phyloP scores from a whole-genome alignment of 2,113 vertebrate genomes.

The Aplodontia rufa region DNA sequence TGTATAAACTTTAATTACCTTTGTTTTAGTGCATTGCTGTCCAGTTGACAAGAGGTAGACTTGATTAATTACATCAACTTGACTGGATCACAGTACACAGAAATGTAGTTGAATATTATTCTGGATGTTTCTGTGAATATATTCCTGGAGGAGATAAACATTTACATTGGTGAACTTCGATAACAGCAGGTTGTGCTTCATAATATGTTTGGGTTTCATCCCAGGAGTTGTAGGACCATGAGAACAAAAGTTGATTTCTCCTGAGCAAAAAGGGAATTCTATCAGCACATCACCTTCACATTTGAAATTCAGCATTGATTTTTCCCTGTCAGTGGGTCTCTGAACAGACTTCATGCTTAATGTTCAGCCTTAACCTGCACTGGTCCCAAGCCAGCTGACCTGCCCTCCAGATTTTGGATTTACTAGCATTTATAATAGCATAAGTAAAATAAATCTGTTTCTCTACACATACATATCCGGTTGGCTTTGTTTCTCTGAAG shows the following conservation, averaged over 20 bases:
- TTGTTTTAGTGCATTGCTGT: background rate
- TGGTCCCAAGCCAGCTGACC: background rate
- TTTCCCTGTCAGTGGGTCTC: too few relatives aligned
- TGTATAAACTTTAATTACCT: background rate
- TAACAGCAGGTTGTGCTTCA: background rate
- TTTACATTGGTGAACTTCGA: background rate
- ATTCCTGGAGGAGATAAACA: background rate
- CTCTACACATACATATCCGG: background rate
- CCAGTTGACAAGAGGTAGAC: background rate
- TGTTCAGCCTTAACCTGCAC: background rate
- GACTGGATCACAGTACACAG: background rate
- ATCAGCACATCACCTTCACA: background rate
- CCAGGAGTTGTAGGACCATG: background rate
- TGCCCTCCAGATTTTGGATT: background rate
- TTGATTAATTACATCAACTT: background rate
- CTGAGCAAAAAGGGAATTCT: too few relatives aligned
- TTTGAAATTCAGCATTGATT: fast-evolving
- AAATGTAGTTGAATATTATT: too few relatives aligned
- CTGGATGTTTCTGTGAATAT: background rate
- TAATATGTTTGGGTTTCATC: background rate
- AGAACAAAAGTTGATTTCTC: background rate
- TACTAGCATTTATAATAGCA: background rate
- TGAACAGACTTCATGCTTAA: background rate
- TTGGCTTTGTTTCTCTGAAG: background rate
- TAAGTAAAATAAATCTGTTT: too few relatives aligned